These are phyloP conservation scores for Dusona sp. DNA, from an alignment of 2,888 invertebrate species.

Conservation along the genomic window DNA sequence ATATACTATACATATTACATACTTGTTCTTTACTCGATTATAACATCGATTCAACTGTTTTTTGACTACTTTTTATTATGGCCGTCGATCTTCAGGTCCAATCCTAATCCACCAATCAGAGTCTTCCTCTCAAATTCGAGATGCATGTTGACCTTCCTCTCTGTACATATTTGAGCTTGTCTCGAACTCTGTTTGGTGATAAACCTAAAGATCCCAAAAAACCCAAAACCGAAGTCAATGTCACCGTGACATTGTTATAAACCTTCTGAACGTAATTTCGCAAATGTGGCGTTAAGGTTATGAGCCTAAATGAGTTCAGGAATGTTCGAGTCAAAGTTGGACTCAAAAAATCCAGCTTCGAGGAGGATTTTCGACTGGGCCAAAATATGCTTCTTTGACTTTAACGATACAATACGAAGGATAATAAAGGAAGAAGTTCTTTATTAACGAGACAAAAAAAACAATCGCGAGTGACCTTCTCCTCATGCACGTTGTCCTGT, in stretches of 20 bases:
- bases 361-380: neutral
- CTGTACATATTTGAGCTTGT: conserved; percentile 51
- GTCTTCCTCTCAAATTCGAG: conserved; percentile 46
- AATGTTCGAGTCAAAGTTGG: neutral
- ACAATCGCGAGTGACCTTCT: conserved; percentile 32
- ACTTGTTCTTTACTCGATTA: conserved; percentile 4
- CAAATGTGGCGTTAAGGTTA: neutral
- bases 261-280: neutral
- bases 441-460: neutral
- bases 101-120: conserved; percentile 33
- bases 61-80: neutral
- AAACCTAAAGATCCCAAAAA: neutral
- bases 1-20: conserved; percentile 5
- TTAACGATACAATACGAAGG: neutral
- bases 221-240: neutral
- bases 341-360: neutral
- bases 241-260: neutral
- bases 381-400: neutral
- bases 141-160: conserved; percentile 46
- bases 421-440: neutral
- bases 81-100: neutral
- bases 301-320: neutral
- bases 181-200: conserved; percentile 52
- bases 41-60: conserved; percentile 18
- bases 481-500: conserved; percentile 78